phyloP scores from a whole-genome alignment of 2,888 invertebrate genomes.

The Glaucopsyche alexis region DNA sequence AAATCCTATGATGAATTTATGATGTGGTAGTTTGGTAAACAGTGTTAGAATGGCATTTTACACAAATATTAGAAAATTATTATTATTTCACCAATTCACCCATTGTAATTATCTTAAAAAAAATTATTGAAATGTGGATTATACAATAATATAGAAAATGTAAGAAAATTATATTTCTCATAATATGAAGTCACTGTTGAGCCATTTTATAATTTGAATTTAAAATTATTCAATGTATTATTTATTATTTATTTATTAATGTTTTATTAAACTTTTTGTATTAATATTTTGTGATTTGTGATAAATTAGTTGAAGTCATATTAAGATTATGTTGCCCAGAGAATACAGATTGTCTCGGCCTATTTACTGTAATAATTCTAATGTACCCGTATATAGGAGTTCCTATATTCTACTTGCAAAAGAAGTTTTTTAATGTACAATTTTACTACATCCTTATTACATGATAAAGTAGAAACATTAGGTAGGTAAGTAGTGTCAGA shows the following conservation, averaged over 20 bases:
- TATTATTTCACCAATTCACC: neutral
- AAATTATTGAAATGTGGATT: neutral
- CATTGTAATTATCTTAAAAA: neutral
- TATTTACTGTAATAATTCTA: constrained; percentile 9
- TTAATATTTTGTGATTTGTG: constrained; percentile 20
- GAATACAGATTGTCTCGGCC: constrained; percentile 18
- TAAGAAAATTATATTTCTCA: constrained; percentile 13
- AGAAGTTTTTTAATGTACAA: neutral
- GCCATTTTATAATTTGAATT: constrained; percentile 1
- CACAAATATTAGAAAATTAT: constrained; percentile 25
- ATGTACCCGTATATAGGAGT: neutral
- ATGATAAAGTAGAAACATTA: neutral
- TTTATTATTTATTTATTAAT: constrained; percentile 18
- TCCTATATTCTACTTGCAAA: constrained; percentile 3
- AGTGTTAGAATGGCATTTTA: constrained; percentile 60
- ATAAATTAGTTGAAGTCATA: constrained; percentile 19
- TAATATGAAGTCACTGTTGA: neutral
- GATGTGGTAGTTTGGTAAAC: constrained; percentile 49
- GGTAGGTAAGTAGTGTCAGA: constrained; percentile 12
- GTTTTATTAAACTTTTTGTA: neutral
- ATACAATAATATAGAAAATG: constrained; percentile 18
- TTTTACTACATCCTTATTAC: constrained; percentile 8
- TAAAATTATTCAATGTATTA: constrained; percentile 8
- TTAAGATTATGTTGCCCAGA: constrained; percentile 14
- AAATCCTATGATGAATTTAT: constrained; percentile 53